Percentiles rank a stretch among this genome's conserved stretches.
phyloP scores from a whole-genome alignment of 37 sponge, comb jelly and placozoan species.

The Halisarca cf. caerulea region DNA sequence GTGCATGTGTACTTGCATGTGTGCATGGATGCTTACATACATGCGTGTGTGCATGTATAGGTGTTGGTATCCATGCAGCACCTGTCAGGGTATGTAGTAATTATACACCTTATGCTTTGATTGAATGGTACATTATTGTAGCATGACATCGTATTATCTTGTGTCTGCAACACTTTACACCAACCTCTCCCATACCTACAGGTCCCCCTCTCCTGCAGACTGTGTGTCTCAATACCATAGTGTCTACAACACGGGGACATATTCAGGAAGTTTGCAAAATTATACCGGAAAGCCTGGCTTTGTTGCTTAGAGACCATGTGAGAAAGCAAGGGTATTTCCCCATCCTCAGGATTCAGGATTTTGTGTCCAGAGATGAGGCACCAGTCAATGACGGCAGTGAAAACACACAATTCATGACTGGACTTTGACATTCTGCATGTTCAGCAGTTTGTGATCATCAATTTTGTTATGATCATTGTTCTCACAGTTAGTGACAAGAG shows the following conservation, averaged over 20 bases:
- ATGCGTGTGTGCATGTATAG: too few relatives aligned
- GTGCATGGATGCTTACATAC: too few relatives aligned
- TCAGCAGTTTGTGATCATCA: too few relatives aligned
- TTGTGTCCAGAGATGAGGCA: not conserved
- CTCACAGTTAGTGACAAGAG: too few relatives aligned
- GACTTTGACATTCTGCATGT: not conserved
- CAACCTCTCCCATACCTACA: not conserved
- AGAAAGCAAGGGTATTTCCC: slow-evolving; percentile 2
- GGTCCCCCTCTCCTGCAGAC: not conserved
- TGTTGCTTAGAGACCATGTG: not conserved
- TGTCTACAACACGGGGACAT: not conserved
- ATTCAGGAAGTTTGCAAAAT: not conserved
- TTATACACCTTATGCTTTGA: too few relatives aligned
- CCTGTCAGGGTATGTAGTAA: too few relatives aligned
- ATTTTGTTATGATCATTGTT: too few relatives aligned
- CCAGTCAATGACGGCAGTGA: slow-evolving; percentile 12
- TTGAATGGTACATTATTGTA: too few relatives aligned
- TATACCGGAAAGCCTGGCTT: not conserved
- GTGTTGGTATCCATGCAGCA: too few relatives aligned
- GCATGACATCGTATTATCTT: too few relatives aligned
- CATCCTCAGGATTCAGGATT: not conserved
- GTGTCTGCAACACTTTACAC: too few relatives aligned
- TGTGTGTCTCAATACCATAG: not conserved
- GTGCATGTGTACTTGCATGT: too few relatives aligned
- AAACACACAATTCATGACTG: slow-evolving; percentile 15